Base-by-base conservation (phyloP, 2,888 invertebrate species). In the Aplocera efformata region DNA sequence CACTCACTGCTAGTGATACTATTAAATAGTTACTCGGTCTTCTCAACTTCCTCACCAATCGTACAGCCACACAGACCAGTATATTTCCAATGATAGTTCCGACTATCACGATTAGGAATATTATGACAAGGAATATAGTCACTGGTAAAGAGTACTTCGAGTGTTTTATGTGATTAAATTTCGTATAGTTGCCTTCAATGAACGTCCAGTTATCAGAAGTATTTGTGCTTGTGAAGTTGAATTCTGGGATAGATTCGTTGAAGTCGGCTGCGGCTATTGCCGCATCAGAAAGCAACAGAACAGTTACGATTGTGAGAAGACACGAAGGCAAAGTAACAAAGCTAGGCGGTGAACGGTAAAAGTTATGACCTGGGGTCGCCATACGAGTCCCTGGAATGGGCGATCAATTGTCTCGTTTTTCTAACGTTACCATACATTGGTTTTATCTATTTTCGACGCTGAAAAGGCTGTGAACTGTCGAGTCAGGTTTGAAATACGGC, bases 1-100 rank as follows among this genome's bases (percentile, higher is more conserved):
- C 99, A 57, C 98, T 98, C 49, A 98, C 94, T 44, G 99, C 99
- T 67, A 99, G 88, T 28, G 98, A 98, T 29, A 98, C 98, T 38
- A 98, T 92, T 51, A 97, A 89, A 74, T 96, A 96, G 85, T 97
- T 97, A 82, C 96, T 97, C 33, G 95, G 96, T 62, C 94, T 92
- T 65, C 96, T 92, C 63, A 98, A 86, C 67, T 97, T 96, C 47
- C 97, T 91, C 56, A 99, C 99, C 64, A 98, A 92, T 70, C 97
- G 96, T 37, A 99, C 98, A 41, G 98, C 98, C 22, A 98, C 92
- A 79, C 98, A 98, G 60, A 99, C 98, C 44, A 98, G 89, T 42
- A 98, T 92, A 86, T 99, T 98, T 31, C 96, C 96, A 42, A 96
- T 91, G 48, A 95, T 92, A 2, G 96, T 96, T 51, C 93, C 94